Evolutionary conservation across 1,140 invertebrate species (phyloP).

Genomic region (Anoplophora glabripennis): DNA sequence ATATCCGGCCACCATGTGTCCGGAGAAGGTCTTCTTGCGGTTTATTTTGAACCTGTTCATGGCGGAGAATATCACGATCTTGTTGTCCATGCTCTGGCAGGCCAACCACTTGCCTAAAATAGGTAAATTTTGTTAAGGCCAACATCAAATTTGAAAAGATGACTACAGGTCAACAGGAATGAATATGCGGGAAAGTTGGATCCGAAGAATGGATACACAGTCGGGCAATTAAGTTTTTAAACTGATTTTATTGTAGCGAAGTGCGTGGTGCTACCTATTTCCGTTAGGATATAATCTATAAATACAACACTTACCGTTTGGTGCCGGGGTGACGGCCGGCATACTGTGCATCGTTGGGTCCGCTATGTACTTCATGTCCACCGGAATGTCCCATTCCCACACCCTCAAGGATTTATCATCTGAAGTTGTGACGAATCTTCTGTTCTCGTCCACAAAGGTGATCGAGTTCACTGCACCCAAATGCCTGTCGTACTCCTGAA

Average conservation of each 20-base stretch:
- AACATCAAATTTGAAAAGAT: too few relatives aligned
- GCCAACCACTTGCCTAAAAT: slow-evolving; percentile 86
- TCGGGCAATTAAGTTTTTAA: too few relatives aligned
- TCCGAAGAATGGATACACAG: too few relatives aligned
- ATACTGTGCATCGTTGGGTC: slow-evolving; percentile 99
- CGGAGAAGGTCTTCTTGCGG: slow-evolving; percentile 95
- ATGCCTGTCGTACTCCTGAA: slow-evolving; percentile 98
- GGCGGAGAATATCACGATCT: slow-evolving; percentile 97
- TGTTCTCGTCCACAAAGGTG: slow-evolving; percentile 98
- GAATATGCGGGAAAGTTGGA: too few relatives aligned
- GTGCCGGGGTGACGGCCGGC: slow-evolving; percentile 91
- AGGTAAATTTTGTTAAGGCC: too few relatives aligned
- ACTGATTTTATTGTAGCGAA: too few relatives aligned
- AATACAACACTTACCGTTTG: slow-evolving; percentile 68
- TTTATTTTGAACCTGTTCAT: slow-evolving; percentile 97
- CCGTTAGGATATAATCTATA: too few relatives aligned
- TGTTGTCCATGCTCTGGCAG: slow-evolving; percentile 99
- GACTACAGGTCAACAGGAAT: too few relatives aligned
- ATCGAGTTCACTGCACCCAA: slow-evolving; percentile 98
- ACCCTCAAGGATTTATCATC: slow-evolving; percentile 98
- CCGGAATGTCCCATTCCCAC: slow-evolving; percentile 99
- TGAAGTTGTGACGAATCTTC: slow-evolving; percentile 96
- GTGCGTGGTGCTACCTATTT: too few relatives aligned
- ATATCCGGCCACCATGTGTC: slow-evolving; percentile 99
- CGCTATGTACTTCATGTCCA: slow-evolving; percentile 99